Conservation (phyloP, 2,113 vertebrate genomes). For the Ranitomeya imitator region DNA sequence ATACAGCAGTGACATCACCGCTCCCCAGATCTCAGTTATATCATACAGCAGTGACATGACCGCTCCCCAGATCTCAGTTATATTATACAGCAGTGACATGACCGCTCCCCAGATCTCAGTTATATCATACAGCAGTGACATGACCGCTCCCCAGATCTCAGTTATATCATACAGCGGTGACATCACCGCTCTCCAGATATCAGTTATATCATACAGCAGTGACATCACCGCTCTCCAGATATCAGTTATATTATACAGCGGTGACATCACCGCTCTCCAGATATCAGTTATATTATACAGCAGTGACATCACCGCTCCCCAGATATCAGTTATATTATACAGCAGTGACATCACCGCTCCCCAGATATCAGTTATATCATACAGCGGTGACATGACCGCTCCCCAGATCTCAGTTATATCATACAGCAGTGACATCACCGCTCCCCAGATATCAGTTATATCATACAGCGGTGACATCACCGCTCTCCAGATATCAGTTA, state of each 20-base stretch:
- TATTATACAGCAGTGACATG: not conserved
- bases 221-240: too few relatives aligned
- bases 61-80: not conserved
- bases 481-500: not conserved
- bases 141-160: not conserved
- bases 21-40: not conserved
- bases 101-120: not conserved
- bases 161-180: not conserved
- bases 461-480: not conserved
- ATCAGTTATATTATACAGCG: too few relatives aligned
- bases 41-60: not conserved
- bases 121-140: conserved; percentile 7
- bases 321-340: not conserved
- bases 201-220: not conserved
- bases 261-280: too few relatives aligned
- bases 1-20: not conserved
- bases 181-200: not conserved
- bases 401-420: not conserved
- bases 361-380: not conserved
- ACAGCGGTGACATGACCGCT: not conserved
- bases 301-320: not conserved
- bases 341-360: not conserved
- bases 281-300: too few relatives aligned
- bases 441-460: not conserved
- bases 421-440: not conserved